Evolutionary conservation across 1,140 invertebrate genomes (phyloP), one percentile per base, ranked within the genome.

Genomic region (Teleopsis dalmanni): DNA sequence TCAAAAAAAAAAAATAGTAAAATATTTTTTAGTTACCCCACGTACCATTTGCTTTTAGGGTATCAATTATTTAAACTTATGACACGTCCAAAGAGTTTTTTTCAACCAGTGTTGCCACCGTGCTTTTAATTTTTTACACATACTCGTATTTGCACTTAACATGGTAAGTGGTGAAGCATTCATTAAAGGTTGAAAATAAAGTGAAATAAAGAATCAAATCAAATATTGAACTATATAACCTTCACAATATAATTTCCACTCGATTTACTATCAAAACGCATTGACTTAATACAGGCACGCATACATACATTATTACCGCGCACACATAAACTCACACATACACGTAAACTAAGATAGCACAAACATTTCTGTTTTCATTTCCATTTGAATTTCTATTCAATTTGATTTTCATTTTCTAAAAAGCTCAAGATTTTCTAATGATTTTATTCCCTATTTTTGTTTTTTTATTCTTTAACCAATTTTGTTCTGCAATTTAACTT

Each of bases 331-430:
- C n/a, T 3, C 11, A 27, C 3, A 29, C 23, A 6, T 46, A n/a
- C 10, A 19, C 25, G 19, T 36, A 21, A 31, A 19, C 27, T 43
- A 11, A n/a, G 10, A 31, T 10, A 31, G 29, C 3, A 25, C 19
- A 35, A 14, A 13, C 1, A n/a, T 40, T 31, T 41, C 21, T 27
- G 8, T 23, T 29, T 31, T 48, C 26, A 22, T 40, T 48, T 33
- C 27, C 47, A 41, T 11, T 48, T 48, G 22, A 31, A 23, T 38
- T 36, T 36, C 34, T 36, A 47, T 47, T 37, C 46, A 47, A 47
- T 47, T 47, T 47, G 23, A 38, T 47, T 48, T 48, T 48, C 47
- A 48, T 48, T 48, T 48, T 26, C 35, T 47, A 41, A 48, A 41
- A 48, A 48, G 47, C 47, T 48, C 41, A 41, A 48, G 47, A 48